phyloP scores from a whole-genome alignment of 1,140 invertebrate genomes.

The Condylostylus longicornis region DNA sequence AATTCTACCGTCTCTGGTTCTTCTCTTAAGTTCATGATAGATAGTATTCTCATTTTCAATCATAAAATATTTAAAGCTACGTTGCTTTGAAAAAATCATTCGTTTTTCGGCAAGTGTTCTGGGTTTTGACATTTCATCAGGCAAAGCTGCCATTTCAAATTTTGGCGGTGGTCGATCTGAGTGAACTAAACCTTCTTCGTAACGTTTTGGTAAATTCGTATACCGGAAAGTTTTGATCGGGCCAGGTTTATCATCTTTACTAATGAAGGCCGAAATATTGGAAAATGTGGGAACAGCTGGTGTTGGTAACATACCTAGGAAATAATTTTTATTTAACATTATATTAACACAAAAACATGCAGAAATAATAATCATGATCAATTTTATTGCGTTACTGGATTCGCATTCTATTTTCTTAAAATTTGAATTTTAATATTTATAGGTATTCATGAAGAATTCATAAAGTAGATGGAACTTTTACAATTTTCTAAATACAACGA shows the following conservation, averaged over 20 bases:
- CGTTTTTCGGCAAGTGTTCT: constrained; percentile 27
- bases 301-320: constrained; percentile 25
- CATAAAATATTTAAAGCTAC: constrained; percentile 24
- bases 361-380: too few species aligned
- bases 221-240: constrained; percentile 19
- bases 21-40: constrained; percentile 24
- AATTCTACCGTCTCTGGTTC: constrained; percentile 18
- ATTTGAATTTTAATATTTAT: too few species aligned
- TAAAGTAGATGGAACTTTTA: too few species aligned
- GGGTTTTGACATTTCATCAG: constrained; percentile 19
- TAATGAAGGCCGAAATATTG: constrained; percentile 21
- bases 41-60: constrained; percentile 29
- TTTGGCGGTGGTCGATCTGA: constrained; percentile 18
- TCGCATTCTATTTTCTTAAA: too few species aligned
- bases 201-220: constrained; percentile 14
- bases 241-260: constrained; percentile 20
- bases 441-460: too few species aligned
- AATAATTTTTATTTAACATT: too few species aligned
- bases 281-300: constrained; percentile 20
- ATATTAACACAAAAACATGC: too few species aligned
- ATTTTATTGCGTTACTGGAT: too few species aligned
- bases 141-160: constrained; percentile 24
- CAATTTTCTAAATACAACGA: too few species aligned
- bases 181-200: constrained; percentile 22
- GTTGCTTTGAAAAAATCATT: constrained; percentile 18